Percentiles rank a stretch among this genome's conserved stretches.
phyloP scores from a whole-genome alignment of 1,140 invertebrate species.

The Parapsyche elsis region DNA sequence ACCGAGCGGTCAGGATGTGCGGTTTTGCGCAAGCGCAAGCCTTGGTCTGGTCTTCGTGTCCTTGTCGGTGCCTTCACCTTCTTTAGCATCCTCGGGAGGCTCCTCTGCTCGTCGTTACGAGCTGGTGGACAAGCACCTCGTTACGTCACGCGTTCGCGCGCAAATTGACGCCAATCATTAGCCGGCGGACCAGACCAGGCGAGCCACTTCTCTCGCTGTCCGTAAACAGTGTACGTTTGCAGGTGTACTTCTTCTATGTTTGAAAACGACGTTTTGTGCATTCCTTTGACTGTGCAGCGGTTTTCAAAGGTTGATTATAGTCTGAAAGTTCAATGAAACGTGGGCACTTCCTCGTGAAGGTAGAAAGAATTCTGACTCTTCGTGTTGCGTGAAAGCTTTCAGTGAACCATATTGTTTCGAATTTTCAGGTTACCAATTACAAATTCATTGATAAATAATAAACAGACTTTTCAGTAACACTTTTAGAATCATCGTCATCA shows the following conservation, averaged over 20 bases:
- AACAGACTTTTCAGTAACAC: too few relatives aligned
- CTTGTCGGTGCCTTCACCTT: constrained; percentile 35
- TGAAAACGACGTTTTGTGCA: too few relatives aligned
- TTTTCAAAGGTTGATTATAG: too few relatives aligned
- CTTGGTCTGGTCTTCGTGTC: neutral
- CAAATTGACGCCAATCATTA: neutral
- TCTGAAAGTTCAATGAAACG: too few relatives aligned
- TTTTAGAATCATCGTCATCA: too few relatives aligned
- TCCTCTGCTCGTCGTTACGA: neutral
- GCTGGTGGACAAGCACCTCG: neutral
- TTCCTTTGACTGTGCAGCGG: too few relatives aligned
- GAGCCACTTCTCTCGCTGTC: neutral
- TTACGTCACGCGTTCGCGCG: constrained; percentile 13
- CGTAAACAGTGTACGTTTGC: neutral
- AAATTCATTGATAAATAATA: too few relatives aligned
- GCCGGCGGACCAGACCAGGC: neutral
- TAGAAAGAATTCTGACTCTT: too few relatives aligned
- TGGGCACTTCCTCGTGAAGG: too few relatives aligned
- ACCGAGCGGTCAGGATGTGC: neutral
- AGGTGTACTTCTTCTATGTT: neutral
- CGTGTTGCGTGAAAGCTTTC: too few relatives aligned
- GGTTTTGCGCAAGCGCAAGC: neutral
- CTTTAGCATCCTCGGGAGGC: neutral
- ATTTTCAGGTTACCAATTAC: too few relatives aligned
- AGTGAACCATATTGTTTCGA: too few relatives aligned